Evolutionary conservation across 2,888 invertebrate species (phyloP).

Genomic region (Machimus atricapillus): DNA sequence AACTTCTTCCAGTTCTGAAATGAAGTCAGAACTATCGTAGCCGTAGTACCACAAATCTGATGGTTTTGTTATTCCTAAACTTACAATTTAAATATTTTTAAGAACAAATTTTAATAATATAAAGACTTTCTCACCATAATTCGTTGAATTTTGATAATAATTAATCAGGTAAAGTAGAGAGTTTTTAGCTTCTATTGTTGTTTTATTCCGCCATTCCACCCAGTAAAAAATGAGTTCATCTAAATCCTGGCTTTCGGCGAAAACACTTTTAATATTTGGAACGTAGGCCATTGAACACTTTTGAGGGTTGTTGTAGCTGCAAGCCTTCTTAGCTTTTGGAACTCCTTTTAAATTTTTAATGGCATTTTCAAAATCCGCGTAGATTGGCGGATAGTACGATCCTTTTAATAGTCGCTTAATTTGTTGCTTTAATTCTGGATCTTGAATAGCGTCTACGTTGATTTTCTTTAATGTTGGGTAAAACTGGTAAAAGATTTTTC

Average conservation of each 20-base stretch:
- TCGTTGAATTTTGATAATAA: background rate
- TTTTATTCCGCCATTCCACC: slow-evolving; percentile 76
- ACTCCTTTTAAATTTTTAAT: background rate
- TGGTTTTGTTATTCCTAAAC: slow-evolving; percentile 57
- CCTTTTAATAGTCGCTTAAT: background rate
- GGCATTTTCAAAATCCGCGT: background rate
- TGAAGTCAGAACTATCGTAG: slow-evolving; percentile 76
- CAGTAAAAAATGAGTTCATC: slow-evolving; percentile 76
- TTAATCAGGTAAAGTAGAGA: background rate
- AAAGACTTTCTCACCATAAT: background rate
- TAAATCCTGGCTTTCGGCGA: slow-evolving; percentile 64
- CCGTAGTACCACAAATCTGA: slow-evolving; percentile 61
- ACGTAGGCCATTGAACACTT: slow-evolving; percentile 73
- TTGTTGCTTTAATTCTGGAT: slow-evolving; percentile 50
- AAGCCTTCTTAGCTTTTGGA: slow-evolving; percentile 44
- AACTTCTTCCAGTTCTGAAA: slow-evolving; percentile 71
- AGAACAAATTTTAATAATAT: background rate
- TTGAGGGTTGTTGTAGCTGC: slow-evolving; percentile 54
- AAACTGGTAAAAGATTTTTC: background rate
- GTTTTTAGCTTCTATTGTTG: background rate
- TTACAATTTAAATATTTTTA: background rate
- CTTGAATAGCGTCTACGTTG: slow-evolving; percentile 46
- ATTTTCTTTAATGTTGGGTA: background rate
- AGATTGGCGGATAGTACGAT: slow-evolving; percentile 1
- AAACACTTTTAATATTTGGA: slow-evolving; percentile 58